phyloP scores from a whole-genome alignment of 2,797 vertebrate species.

The Galaxias olidus region DNA sequence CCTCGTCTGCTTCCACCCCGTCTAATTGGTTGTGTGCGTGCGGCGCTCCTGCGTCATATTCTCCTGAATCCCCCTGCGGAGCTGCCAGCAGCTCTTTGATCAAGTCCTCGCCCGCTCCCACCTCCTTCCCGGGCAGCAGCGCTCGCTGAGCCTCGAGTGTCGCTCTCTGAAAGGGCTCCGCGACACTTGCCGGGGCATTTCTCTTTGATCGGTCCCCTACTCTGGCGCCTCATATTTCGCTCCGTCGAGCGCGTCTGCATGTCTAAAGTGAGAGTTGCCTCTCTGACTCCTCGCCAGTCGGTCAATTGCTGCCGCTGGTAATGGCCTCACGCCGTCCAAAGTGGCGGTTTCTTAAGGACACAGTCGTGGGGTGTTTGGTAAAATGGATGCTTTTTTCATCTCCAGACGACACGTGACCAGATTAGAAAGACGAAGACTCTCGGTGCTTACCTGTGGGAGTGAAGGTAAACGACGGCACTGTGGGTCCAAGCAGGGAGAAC shows the following conservation, averaged over 20 bases:
- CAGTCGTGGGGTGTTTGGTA: not conserved
- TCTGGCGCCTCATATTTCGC: not conserved
- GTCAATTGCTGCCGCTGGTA: constrained; percentile 8
- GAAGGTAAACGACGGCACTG: constrained; percentile 99
- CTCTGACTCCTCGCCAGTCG: constrained; percentile 11
- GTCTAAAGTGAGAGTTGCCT: not conserved
- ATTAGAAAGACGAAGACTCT: not conserved
- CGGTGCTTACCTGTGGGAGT: constrained; percentile 94
- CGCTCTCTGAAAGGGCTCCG: too few species aligned
- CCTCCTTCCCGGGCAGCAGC: constrained; percentile 26
- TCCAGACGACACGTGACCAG: too few species aligned
- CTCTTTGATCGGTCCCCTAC: constrained; percentile 14
- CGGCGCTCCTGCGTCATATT: constrained; percentile 47
- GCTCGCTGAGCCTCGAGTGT: constrained; percentile 26
- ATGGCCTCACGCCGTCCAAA: not conserved
- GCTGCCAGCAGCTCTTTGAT: constrained; percentile 55
- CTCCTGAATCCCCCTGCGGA: constrained; percentile 45
- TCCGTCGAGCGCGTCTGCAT: constrained; percentile 1
- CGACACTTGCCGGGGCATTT: too few species aligned
- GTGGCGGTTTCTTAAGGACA: not conserved
- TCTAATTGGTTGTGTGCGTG: constrained; percentile 51
- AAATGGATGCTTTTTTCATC: too few species aligned
- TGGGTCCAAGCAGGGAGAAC: constrained; percentile 79
- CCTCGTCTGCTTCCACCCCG: constrained; percentile 24
- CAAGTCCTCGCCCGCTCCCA: constrained; percentile 53